Conservation (phyloP, 2,888 invertebrate species). For the Cephonodes hylas region DNA sequence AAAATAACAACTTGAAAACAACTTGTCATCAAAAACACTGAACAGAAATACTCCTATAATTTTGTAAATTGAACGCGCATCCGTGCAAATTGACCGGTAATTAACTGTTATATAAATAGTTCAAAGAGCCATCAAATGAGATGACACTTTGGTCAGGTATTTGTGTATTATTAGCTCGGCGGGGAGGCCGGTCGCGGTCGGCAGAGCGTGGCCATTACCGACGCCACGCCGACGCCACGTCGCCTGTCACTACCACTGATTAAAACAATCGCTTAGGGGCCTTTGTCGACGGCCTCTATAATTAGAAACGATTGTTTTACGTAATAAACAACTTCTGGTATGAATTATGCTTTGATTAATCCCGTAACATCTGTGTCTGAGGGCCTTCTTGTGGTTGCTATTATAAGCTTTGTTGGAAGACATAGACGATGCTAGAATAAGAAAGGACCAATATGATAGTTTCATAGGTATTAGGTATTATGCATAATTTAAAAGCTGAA, state of each 20-base stretch:
- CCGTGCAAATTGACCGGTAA: not conserved
- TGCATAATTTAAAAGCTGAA: too few species aligned
- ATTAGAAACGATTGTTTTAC: not conserved
- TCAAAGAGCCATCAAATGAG: not conserved
- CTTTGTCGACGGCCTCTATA: not conserved
- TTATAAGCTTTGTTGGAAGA: too few species aligned
- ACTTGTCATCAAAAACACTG: too few species aligned
- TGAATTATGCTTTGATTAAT: not conserved
- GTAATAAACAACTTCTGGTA: not conserved
- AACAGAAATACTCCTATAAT: not conserved
- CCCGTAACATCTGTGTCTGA: too few species aligned
- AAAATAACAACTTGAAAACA: too few species aligned
- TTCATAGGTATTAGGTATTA: too few species aligned
- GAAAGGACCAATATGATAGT: too few species aligned
- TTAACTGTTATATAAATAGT: not conserved
- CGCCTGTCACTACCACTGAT: conserved; percentile 11
- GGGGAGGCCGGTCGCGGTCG: conserved; percentile 28
- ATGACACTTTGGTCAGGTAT: not conserved
- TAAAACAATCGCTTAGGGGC: conserved; percentile 4
- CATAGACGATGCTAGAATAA: too few species aligned
- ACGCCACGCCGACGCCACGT: conserved; percentile 6
- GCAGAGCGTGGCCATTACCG: conserved; percentile 30
- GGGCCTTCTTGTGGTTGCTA: too few species aligned
- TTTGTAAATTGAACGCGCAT: not conserved
- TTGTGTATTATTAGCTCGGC: conserved; percentile 27